phyloP scores from a whole-genome alignment of 1,140 invertebrate genomes.

The Oscheius sp. region DNA sequence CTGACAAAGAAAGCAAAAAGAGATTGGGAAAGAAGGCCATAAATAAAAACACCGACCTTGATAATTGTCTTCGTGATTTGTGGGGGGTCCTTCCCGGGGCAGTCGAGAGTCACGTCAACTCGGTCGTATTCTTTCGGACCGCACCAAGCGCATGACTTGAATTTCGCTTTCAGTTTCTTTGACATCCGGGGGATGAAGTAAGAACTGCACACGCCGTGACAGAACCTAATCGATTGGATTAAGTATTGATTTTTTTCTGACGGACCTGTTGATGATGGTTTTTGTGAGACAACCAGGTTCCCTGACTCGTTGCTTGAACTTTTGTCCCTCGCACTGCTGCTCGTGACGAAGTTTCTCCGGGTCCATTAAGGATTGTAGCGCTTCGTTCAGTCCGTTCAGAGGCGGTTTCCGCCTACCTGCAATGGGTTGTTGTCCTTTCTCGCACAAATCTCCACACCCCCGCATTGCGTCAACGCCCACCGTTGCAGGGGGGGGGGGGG shows the following conservation, averaged over 20 bases:
- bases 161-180: constrained; percentile 24
- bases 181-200: constrained; percentile 20
- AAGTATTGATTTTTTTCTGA: background rate
- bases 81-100: constrained; percentile 23
- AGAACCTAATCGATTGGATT: constrained; percentile 4
- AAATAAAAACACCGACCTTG: constrained; percentile 6
- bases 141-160: constrained; percentile 20
- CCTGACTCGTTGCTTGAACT: constrained; percentile 24
- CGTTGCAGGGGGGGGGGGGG: background rate
- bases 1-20: background rate
- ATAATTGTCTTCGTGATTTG: constrained; percentile 24
- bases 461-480: background rate
- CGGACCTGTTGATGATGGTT: constrained; percentile 26
- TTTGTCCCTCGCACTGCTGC: constrained; percentile 18
- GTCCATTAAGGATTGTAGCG: constrained; percentile 3
- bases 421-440: background rate
- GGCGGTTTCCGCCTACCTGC: constrained; percentile 1
- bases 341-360: constrained; percentile 1
- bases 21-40: background rate
- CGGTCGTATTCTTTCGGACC: constrained; percentile 22
- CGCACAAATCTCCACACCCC: background rate
- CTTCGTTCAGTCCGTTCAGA: constrained; percentile 15
- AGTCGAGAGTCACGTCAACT: constrained; percentile 27
- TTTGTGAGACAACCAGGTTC: constrained; percentile 30
- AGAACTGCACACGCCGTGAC: constrained; percentile 18